Evolutionary conservation across 2,797 vertebrate species (phyloP).

Genomic region (Gymnothorax reevesii): DNA sequence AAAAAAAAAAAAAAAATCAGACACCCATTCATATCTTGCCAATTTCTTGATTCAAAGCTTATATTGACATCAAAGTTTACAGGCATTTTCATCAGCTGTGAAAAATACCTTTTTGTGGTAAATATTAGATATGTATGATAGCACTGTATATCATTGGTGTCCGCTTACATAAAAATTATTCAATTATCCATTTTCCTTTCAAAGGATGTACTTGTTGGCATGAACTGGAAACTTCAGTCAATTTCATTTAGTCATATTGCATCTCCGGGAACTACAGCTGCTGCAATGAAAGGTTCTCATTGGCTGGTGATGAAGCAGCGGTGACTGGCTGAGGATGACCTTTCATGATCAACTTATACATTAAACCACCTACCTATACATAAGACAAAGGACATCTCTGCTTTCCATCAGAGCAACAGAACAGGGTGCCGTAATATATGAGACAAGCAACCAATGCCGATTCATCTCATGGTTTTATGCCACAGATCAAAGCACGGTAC

Average conservation of each 20-base stretch:
- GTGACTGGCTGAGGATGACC: constrained; percentile 15
- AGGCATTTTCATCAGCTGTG: not conserved
- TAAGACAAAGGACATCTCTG: not conserved
- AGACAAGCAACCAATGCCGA: not conserved
- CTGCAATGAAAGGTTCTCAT: not conserved
- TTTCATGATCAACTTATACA: not conserved
- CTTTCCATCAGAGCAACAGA: not conserved
- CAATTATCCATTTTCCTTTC: not conserved
- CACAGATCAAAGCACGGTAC: constrained; percentile 98
- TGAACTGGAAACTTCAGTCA: constrained; percentile 45
- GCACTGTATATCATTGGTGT: not conserved
- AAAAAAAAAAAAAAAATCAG: not conserved
- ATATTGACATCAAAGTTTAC: not conserved
- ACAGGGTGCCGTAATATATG: constrained; percentile 14
- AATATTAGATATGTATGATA: not conserved
- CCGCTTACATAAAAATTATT: not conserved
- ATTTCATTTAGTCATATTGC: constrained; percentile 53
- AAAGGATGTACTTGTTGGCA: not conserved
- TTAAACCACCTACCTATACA: not conserved
- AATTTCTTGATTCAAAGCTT: not conserved
- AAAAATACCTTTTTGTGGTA: not conserved
- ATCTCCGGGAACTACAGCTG: constrained; percentile 44
- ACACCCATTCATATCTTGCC: not conserved
- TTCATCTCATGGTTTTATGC: constrained; percentile 84
- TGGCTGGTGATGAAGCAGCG: constrained; percentile 17